Evolutionary conservation across 2,113 vertebrate genomes (phyloP), one percentile per base, ranked within the genome.

Genomic region (Sakesphorus luctuosus): DNA sequence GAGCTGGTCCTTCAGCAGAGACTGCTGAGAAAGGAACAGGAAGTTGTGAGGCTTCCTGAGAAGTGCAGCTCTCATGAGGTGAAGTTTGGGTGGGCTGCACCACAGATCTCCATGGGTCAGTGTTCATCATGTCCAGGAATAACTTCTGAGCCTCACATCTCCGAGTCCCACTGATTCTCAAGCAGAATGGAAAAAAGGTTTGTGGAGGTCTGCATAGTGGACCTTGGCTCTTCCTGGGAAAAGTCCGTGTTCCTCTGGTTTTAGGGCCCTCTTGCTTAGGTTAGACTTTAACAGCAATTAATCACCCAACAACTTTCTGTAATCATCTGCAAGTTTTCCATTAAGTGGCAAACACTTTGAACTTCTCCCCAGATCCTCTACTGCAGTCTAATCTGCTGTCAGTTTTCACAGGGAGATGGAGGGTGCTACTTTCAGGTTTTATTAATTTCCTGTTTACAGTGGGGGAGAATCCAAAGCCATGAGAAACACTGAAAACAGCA

Each of bases 261-360:
- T 74, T 44, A 84, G 61, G 35, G 24, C 18, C 19, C 5, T 91
- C 31, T 76, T 69, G 26, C 43, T 73, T 56, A 63, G 33, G 62
- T 96, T 96, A 36, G 73, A 55, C 38, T 95, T 96, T 93, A 94
- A 89, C 77, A 89, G 33, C 68, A 69, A 81, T 91, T 87, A 90
- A 85, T 96, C 67, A 96, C 38, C 33, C 44, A 94, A 28, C 72
- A 96, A 90, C 89, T 78, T 71, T 18, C 19, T 58, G 6, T 31
- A 61, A 23, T 29, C 55, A 82, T 25, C 33, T 4, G 9, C 23
- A 43, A 25, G 68, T 93, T 91, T 88, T 61, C 68, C 36, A 83
- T 91, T 90, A 88, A 83, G 40, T 25, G 17, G 19, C 23, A 68
- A 62, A 82, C 40, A 33, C 47, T 52, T 92, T 74, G 84, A 86